Evolutionary conservation across 2,797 vertebrate genomes (phyloP), one percentile per base, ranked within the genome.

Genomic region (Syndactyla subalaris): DNA sequence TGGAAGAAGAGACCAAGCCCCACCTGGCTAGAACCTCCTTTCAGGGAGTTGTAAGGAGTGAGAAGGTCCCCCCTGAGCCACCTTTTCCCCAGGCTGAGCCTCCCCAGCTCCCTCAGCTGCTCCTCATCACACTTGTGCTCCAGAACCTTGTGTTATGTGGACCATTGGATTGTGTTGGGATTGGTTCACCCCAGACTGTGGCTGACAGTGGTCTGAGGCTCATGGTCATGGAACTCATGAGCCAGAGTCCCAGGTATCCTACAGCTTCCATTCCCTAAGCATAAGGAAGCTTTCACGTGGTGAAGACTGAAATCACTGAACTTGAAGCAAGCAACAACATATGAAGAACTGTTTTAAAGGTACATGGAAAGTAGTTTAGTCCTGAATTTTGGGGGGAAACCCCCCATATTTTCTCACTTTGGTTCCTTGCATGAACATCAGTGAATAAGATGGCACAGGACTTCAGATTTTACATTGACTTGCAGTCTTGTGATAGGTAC

Each of bases 11-110:
- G 46, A 27, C 46, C 4, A 9, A 2, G 5, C 10, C 27, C 9
- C 3, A 32, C 2, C 8, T 1, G 2, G 5, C 51, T 77, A 3
- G 0, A 0, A 6, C 2, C 5, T 89, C 24, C 45, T 84, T 22
- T 10, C 39, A 52, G 39, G 39, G 24, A 46, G 0, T 4, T 72
- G n/a, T 52, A 23, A 3, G 11, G 29, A 66, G 59, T 26, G 30
- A 59, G 0, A 65, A 72, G 17, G 8, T 52, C 2, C 7, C 7
- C 1, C 12, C n/a, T 26, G 21, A 59, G 34, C 26, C 38, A 66
- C 10, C 52, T 72, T 30, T 72, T 23, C 52, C n/a, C 12, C 45
- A 46, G 24, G 0, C 58, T 65, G 45, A 77, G 6, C 10, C 4
- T 16, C 16, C 12, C 13, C n/a, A 58, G 4, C 23, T 80, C 38